Evolutionary conservation across 2,113 vertebrate genomes (phyloP).

Genomic region (Mesocricetus auratus): DNA sequence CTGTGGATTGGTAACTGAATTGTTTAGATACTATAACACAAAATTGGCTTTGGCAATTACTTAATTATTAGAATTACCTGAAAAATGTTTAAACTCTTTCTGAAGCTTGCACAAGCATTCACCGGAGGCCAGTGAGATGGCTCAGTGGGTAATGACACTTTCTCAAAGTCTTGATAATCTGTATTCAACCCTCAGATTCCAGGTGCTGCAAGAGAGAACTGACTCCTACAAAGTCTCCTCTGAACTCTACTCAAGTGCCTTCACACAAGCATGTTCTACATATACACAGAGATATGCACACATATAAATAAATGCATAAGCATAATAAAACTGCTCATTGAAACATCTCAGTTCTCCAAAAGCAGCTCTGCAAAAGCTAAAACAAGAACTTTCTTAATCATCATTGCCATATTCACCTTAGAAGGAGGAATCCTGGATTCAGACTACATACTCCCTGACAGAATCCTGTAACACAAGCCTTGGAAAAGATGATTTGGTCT

Average conservation of each 20-base stretch:
- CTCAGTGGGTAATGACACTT: background rate
- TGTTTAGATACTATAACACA: background rate
- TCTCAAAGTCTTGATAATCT: background rate
- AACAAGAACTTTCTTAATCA: background rate
- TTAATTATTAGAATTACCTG: background rate
- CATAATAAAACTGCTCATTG: background rate
- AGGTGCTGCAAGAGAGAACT: background rate
- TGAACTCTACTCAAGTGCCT: background rate
- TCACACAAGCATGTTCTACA: no score
- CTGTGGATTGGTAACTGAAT: background rate
- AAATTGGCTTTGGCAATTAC: background rate
- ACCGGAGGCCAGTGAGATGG: background rate
- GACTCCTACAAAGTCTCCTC: background rate
- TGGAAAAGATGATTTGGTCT: slow-evolving; percentile 45
- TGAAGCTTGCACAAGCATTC: background rate
- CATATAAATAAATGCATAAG: background rate
- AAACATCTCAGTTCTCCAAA: background rate
- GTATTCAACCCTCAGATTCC: no score
- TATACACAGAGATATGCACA: background rate
- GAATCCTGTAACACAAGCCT: background rate
- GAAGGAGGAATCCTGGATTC: background rate
- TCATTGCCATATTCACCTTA: background rate
- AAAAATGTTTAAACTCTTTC: background rate
- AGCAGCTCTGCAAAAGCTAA: background rate
- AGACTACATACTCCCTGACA: background rate